Base-by-base conservation (phyloP, 2,113 vertebrate genomes). In the Scomber scombrus region DNA sequence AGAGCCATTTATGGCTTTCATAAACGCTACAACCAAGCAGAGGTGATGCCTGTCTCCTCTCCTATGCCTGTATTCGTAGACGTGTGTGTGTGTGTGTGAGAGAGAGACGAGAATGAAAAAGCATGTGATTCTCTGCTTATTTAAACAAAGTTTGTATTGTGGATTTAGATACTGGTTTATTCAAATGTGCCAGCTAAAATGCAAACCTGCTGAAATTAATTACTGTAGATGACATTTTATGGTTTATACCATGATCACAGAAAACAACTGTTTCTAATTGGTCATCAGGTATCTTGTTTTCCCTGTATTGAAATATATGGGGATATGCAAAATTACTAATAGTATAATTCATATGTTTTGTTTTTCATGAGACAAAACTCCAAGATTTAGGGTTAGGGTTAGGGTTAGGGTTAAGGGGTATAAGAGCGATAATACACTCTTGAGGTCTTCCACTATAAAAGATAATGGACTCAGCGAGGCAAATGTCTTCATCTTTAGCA, bases 1-100 rank as follows among this genome's bases (percentile, higher is more conserved):
- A 94, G 93, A 93, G 78, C 89, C 91, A 93, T 93, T 93, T 94
- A 95, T 90, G 93, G 90, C 89, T 94, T 94, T 95, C 93, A 95
- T 93, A 93, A 93, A 94, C 85, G 82, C 87, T 91, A 71, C 89
- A 80, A 91, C 88, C 93, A 87, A 85, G 87, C 87, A 78, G 84
- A 92, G 89, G 89, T 91, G 90, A 93, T 92, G 92, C 91, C 88
- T 92, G 94, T 92, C 91, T 93, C 90, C 93, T 91, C 91, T 89
- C 77, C 76, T 87, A 14, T 54, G 81, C 84, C 75, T 84, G 77
- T 47, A 63, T 67, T 69, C 85, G 58, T 65, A 72, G 76, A 73
- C 62, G 70, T 71, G 66, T 76, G 70, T 80, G 49, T 74, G 68
- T 64, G 31, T 34, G 21, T 52, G 21, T 67, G 56, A 43, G 45